phyloP scores from a whole-genome alignment of 2,113 vertebrate species.

The Chlamydotis undulata region DNA sequence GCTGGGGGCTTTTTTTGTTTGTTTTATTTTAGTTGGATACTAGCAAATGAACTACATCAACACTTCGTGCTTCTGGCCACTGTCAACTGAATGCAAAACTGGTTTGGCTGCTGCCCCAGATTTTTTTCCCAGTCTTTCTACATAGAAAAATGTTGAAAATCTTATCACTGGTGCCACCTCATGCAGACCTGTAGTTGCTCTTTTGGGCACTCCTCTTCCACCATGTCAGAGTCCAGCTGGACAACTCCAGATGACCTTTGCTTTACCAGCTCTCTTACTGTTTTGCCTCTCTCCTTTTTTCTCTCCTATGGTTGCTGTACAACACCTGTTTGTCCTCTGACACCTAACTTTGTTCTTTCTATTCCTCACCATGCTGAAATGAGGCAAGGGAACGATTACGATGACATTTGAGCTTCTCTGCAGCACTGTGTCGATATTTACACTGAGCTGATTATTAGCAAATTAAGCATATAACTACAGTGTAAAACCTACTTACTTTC shows the following conservation, averaged over 20 bases:
- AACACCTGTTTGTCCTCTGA: not conserved
- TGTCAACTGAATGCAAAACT: not conserved
- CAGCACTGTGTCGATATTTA: not conserved
- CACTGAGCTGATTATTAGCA: not conserved
- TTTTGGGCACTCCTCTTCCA: not conserved
- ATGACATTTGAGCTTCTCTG: conserved; percentile 1
- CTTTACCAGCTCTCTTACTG: not conserved
- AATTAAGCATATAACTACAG: not conserved
- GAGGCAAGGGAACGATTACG: not conserved
- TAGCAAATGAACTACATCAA: not conserved
- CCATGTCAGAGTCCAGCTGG: not conserved
- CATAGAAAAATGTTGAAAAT: not conserved
- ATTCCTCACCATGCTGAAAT: not conserved
- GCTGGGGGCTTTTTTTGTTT: not conserved
- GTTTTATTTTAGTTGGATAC: not conserved
- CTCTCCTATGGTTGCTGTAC: not conserved
- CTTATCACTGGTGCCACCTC: not conserved
- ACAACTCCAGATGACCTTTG: not conserved
- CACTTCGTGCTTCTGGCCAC: not conserved
- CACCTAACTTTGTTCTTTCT: not conserved
- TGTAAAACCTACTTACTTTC: not conserved
- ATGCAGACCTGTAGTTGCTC: not conserved
- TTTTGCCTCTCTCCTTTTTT: not conserved
- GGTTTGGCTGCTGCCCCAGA: not conserved
- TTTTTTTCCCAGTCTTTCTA: not conserved